Evolutionary conservation across 2,888 invertebrate genomes (phyloP).

Genomic region (Emesis furor): DNA sequence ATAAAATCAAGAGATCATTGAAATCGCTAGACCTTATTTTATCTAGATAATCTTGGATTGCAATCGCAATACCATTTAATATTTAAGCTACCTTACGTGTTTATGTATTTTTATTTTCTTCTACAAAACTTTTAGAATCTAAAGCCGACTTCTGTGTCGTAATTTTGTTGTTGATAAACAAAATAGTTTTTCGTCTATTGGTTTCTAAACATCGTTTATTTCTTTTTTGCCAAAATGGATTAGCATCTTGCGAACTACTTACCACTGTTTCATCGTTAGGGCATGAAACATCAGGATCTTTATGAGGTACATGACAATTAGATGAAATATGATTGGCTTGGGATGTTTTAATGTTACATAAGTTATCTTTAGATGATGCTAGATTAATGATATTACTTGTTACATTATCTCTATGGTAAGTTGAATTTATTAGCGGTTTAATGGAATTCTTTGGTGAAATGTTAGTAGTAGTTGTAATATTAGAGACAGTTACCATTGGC

Average conservation of each 20-base stretch:
- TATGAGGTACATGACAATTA: constrained; percentile 77
- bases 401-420: constrained; percentile 77
- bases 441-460: constrained; percentile 90
- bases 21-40: constrained; percentile 79
- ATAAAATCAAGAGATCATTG: constrained; percentile 82
- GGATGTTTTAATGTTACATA: constrained; percentile 77
- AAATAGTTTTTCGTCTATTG: constrained; percentile 89
- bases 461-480: constrained; percentile 91
- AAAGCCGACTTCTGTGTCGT: constrained; percentile 81
- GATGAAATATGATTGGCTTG: constrained; percentile 77
- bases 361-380: constrained; percentile 78
- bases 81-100: background rate
- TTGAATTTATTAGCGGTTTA: constrained; percentile 86
- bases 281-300: constrained; percentile 80
- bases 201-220: constrained; percentile 87
- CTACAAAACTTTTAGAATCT: constrained; percentile 69
- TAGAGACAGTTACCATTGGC: constrained; percentile 92
- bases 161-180: constrained; percentile 90
- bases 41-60: constrained; percentile 53
- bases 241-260: constrained; percentile 88
- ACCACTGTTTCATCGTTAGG: constrained; percentile 82
- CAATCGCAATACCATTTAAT: background rate
- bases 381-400: constrained; percentile 81
- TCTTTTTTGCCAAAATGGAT: constrained; percentile 89
- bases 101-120: constrained; percentile 60